Evolutionary conservation across 2,113 vertebrate genomes (phyloP).

Genomic region (Dolichotis patagonum): DNA sequence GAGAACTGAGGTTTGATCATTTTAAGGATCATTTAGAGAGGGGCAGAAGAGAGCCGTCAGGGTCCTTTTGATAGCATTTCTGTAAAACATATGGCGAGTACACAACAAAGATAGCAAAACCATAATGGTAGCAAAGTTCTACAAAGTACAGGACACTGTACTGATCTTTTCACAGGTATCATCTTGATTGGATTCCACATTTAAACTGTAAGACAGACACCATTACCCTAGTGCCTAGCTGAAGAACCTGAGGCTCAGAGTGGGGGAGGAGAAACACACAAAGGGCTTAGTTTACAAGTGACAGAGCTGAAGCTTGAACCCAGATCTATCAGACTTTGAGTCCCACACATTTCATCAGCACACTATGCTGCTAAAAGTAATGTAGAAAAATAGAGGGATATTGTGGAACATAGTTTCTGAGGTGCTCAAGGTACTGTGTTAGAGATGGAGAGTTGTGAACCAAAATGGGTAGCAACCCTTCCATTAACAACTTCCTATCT

Average conservation of each 20-base stretch:
- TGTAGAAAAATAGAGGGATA: background rate
- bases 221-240: background rate
- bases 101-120: background rate
- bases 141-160: background rate
- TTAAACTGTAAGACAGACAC: background rate
- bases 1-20: background rate
- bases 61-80: background rate
- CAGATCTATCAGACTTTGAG: background rate
- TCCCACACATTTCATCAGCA: background rate
- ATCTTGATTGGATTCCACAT: background rate
- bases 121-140: background rate
- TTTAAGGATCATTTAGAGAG: background rate
- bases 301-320: conserved; percentile 5
- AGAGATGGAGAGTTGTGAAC: background rate
- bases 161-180: background rate
- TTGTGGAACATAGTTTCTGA: background rate
- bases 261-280: background rate
- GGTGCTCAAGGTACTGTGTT: background rate
- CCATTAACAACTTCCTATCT: background rate
- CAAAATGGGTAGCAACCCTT: background rate
- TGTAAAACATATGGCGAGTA: background rate
- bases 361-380: background rate
- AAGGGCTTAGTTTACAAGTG: background rate
- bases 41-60: background rate
- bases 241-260: background rate